Base-by-base conservation (phyloP, 2,113 vertebrate species). In the Aphyosemion australe region DNA sequence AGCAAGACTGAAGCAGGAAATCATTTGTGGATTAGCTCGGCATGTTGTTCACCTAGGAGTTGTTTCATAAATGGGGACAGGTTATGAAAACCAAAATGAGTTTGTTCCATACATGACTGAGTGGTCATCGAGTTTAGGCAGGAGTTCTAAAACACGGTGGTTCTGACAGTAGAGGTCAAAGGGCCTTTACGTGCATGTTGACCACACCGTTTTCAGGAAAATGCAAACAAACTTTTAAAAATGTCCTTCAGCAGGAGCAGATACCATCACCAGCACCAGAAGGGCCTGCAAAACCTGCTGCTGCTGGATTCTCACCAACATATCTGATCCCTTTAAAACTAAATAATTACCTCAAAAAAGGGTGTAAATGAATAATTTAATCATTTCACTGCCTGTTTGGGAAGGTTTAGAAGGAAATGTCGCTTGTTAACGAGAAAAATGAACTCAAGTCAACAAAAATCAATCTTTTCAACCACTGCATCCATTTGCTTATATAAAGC, bases 401-500 rank as follows among this genome's bases (percentile, higher is more conserved):
- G n/a, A 18, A 16, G 8, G 21, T 43, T 41, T 55, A 8, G 6
- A 53, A 18, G 21, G 26, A n/a, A 3, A 37, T 42, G 11, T 59
- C 37, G 9, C 20, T 49, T 13, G 52, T 82, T 62, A n/a, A n/a
- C n/a, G n/a, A n/a, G n/a, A n/a, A n/a, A n/a, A n/a, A n/a, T n/a
- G n/a, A n/a, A n/a, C n/a, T n/a, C n/a, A n/a, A n/a, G n/a, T n/a
- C n/a, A n/a, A n/a, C n/a, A n/a, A n/a, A n/a, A n/a, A n/a, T n/a
- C n/a, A n/a, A n/a, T 78, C 57, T 43, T 70, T 59, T 58, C 59
- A 62, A 43, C 48, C 13, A 1, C 15, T 15, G 62, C 41, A 20
- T 55, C 68, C 64, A 69, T 50, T 76, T 16, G 46, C 53, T 54
- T 19, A 59, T 68, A 62, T 68, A 65, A n/a, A 53, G 34, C 79